phyloP scores from a whole-genome alignment of 1,140 invertebrate genomes.

The Zaprionus capensis region DNA sequence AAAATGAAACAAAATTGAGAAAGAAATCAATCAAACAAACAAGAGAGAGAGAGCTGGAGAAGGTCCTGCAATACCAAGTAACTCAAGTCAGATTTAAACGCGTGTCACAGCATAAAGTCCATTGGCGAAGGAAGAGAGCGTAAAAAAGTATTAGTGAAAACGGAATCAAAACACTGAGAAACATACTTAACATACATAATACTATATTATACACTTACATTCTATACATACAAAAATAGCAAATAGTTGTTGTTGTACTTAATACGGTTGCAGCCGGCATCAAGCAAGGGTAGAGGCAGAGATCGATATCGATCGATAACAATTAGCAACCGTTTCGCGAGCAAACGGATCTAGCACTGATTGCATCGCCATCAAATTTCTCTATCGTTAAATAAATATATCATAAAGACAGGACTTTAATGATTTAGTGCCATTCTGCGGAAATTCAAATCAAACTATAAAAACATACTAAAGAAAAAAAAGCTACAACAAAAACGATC shows the following conservation, averaged over 20 bases:
- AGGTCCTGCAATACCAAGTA: conserved; percentile 5
- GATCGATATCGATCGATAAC: conserved; percentile 5
- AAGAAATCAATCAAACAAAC: conserved; percentile 18
- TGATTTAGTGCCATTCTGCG: conserved; percentile 79
- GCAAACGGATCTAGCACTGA: conserved; percentile 56
- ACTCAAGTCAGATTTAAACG: conserved; percentile 21
- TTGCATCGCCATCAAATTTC: conserved; percentile 33
- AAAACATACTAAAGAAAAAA: conserved; percentile 30
- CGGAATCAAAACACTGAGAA: conserved; percentile 52
- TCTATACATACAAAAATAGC: conserved; percentile 36
- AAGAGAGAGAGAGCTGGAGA: conserved; percentile 23
- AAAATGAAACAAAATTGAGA: conserved; percentile 52
- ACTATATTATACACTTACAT: conserved; percentile 13
- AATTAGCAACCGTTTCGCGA: conserved; percentile 61
- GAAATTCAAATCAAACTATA: conserved; percentile 55
- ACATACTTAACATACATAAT: conserved; percentile 14
- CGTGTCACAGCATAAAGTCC: conserved; percentile 9
- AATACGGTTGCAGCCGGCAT: conserved; percentile 32
- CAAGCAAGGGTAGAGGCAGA: conserved; percentile 33
- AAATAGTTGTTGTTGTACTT: conserved; percentile 66
- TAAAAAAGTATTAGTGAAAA: conserved; percentile 73
- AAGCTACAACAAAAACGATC: neutral
- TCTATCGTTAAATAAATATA: conserved; percentile 8
- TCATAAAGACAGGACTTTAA: conserved; percentile 37
- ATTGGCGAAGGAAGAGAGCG: conserved; percentile 6